Evolutionary conservation across 2,797 vertebrate genomes (phyloP), one percentile per base, ranked within the genome.

Genomic region (Eutrigla gurnardus): DNA sequence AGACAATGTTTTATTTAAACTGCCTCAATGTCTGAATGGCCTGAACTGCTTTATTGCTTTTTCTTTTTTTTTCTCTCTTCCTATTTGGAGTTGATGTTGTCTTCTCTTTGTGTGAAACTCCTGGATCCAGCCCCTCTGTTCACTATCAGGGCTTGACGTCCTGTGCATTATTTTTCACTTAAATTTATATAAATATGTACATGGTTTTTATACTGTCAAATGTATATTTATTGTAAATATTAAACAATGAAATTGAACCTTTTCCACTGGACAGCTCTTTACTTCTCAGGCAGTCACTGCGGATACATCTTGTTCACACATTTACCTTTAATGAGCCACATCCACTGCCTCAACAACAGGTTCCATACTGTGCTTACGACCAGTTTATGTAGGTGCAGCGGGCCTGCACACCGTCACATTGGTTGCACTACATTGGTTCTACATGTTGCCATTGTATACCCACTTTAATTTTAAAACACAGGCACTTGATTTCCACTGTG

Each of bases 161-260:
- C 96, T 96, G 96, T 95, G 93, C 94, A 94, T 96, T 92, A 93
- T 94, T 94, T 95, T 96, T 93, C 95, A 94, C 91, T 88, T 90
- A 94, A 90, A 92, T 95, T 95, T 93, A 91, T 96, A 95, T 95
- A 90, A 92, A 89, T 89, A 90, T 95, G 93, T 95, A 95, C 92
- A 95, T 94, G 94, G 87, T 95, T 96, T 54, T 95, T 95, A 95
- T 96, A 97, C 95, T 96, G 96, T 95, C 94, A 95, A 94, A 96
- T 95, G 91, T 96, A 94, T 97, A 96, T 96, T 95, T 96, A 95
- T 94, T 98, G 95, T 97, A 96, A 95, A 97, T 97, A 96, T 94
- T 96, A 95, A 91, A 84, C 70, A 92, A 88, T 87, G 89, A 91
- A 93, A 91, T 85, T 88, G 35, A 87, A 82, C 10, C 2, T 61